phyloP scores from a whole-genome alignment of 2,888 invertebrate genomes.

The Melolontha melolontha region DNA sequence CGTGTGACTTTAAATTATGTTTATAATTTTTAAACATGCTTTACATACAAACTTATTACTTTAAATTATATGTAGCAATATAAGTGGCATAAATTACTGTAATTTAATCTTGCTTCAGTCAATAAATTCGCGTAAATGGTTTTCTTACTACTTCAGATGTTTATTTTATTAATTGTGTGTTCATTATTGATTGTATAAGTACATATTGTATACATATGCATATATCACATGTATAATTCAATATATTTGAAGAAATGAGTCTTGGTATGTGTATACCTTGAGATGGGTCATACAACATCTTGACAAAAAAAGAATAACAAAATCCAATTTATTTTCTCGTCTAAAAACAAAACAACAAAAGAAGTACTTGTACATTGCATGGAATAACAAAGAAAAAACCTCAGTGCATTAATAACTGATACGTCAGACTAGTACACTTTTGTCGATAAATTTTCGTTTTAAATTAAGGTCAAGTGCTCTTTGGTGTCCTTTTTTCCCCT shows the following conservation, averaged over 20 bases:
- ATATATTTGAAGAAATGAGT: not conserved
- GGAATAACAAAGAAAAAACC: not conserved
- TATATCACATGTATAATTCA: too few species aligned
- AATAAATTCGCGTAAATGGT: not conserved
- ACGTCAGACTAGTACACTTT: constrained; percentile 5
- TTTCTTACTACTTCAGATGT: not conserved
- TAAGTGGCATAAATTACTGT: constrained; percentile 3
- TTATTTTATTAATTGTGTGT: constrained; percentile 5
- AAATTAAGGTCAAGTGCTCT: constrained; percentile 34
- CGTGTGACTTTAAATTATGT: too few species aligned
- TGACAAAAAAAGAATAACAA: constrained; percentile 16
- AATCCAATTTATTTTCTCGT: constrained; percentile 33
- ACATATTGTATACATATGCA: too few species aligned
- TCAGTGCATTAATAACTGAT: constrained; percentile 15
- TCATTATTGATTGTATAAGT: not conserved
- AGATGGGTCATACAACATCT: not conserved
- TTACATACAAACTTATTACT: too few species aligned
- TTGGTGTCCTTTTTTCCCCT: not conserved
- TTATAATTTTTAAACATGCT: too few species aligned
- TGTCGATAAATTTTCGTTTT: constrained; percentile 38
- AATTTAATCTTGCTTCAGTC: not conserved
- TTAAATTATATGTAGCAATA: too few species aligned
- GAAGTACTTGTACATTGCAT: constrained; percentile 2
- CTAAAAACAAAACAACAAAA: constrained; percentile 29
- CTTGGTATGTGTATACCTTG: not conserved